Evolutionary conservation across 64 coral and sea anemone genomes (phyloP).

Genomic region (Montipora foliosa): DNA sequence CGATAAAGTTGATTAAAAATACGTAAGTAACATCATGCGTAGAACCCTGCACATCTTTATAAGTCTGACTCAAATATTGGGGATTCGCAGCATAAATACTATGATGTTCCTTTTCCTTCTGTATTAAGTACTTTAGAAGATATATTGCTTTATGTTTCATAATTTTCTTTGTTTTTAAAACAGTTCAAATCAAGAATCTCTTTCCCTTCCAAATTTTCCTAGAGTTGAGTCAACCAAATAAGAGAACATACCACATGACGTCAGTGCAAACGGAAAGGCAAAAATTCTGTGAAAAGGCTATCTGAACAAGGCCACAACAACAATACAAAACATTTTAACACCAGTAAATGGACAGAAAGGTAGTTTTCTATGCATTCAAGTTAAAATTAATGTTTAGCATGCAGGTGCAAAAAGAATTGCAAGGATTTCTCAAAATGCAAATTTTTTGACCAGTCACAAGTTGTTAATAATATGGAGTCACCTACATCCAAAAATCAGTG

Average conservation of each 20-base stretch:
- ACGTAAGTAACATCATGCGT: too few species aligned
- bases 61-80: too few species aligned
- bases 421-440: neutral
- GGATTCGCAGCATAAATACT: neutral
- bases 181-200: neutral
- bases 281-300: neutral
- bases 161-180: conserved; percentile 25
- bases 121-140: neutral
- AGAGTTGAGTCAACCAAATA: neutral
- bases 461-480: neutral
- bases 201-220: neutral
- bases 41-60: too few species aligned
- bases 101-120: neutral
- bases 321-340: neutral
- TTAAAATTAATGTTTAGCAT: too few species aligned
- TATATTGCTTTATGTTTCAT: conserved; percentile 12
- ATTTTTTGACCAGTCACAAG: too few species aligned
- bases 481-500: neutral
- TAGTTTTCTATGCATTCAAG: too few species aligned
- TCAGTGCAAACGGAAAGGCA: neutral
- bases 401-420: neutral
- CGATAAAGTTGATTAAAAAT: too few species aligned
- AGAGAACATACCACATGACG: neutral
- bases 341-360: neutral
- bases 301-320: neutral